Evolutionary conservation across 2,113 vertebrate species (phyloP), one percentile per base, ranked within the genome.

Genomic region (Chamaea fasciata): DNA sequence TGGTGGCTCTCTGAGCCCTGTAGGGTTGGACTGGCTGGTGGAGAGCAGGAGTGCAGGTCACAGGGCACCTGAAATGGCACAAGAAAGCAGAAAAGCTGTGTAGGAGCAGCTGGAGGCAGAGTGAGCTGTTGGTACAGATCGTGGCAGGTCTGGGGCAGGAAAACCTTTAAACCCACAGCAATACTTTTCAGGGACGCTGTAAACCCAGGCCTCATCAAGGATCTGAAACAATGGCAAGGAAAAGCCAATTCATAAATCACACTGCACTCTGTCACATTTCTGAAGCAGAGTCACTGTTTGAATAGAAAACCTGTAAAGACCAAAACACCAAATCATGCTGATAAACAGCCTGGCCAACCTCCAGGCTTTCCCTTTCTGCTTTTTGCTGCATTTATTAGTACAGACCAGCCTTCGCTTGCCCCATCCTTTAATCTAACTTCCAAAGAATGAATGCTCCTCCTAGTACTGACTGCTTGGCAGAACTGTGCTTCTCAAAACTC

Each of bases 51-150:
- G 69, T 30, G 59, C 64, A 86, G 89, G 60, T 83, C 86, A 71
- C 78, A 53, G 87, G 70, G 71, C 79, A 87, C 74, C 90, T 95
- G 94, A 35, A 96, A 94, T 5, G 27, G 80, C 80, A 94, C 20
- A 81, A 46, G 33, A 57, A 62, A 60, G 65, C 16, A 90, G 53
- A 94, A 87, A 24, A 79, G 12, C 19, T 60, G 37, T 8, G 10
- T 49, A 18, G 56, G 73, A 82, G 63, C 24, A 49, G 81, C 22
- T 73, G 59, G 64, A 78, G 65, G 64, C 57, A 84, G 42, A 64
- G 55, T 0, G 2, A 78, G 30, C 19, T 64, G 7, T 70, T 73
- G 16, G 71, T 30, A 19, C 17, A 19, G 60, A 2, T 24, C 21
- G 52, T 26, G 52, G 56, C 27, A 33, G 47, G 50, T 12, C 46